phyloP scores from a whole-genome alignment of 2,113 vertebrate genomes.

The Periophthalmus modestus region DNA sequence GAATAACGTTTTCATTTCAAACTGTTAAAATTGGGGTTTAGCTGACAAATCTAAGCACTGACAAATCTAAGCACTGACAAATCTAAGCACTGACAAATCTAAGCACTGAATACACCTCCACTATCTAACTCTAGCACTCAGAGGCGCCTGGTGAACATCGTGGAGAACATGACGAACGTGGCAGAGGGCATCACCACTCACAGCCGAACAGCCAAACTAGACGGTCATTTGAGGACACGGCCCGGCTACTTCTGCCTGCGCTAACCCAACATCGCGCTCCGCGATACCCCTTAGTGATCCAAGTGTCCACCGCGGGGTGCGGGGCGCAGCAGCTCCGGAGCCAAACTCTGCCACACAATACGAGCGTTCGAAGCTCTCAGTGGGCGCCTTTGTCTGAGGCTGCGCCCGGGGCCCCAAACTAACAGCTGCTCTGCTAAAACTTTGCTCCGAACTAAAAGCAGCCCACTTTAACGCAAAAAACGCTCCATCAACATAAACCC shows the following conservation, averaged over 20 bases:
- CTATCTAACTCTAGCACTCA: background rate
- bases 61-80: too few species aligned
- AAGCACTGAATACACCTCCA: too few species aligned
- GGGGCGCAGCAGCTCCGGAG: background rate
- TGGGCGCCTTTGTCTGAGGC: slow-evolving; percentile 66
- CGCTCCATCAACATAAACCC: background rate
- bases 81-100: too few species aligned
- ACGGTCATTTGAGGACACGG: slow-evolving; percentile 46
- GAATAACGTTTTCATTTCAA: too few species aligned
- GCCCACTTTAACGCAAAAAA: accelerated
- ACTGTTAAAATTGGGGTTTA: too few species aligned
- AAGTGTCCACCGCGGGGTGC: background rate
- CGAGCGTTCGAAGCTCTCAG: slow-evolving; percentile 45
- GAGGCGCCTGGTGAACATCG: too few species aligned
- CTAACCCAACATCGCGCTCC: background rate
- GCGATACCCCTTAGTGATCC: background rate
- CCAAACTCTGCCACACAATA: slow-evolving; percentile 50
- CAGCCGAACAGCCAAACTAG: slow-evolving; percentile 20
- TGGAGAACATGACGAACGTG: background rate
- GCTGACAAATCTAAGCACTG: too few species aligned
- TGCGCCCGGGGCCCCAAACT: slow-evolving; percentile 22
- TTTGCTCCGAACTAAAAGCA: slow-evolving; percentile 5
- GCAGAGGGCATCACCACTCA: background rate
- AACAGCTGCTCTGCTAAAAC: slow-evolving; percentile 42
- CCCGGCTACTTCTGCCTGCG: background rate